Evolutionary conservation across 2,888 invertebrate genomes (phyloP).

Genomic region (Phragmatobia fuliginosa): DNA sequence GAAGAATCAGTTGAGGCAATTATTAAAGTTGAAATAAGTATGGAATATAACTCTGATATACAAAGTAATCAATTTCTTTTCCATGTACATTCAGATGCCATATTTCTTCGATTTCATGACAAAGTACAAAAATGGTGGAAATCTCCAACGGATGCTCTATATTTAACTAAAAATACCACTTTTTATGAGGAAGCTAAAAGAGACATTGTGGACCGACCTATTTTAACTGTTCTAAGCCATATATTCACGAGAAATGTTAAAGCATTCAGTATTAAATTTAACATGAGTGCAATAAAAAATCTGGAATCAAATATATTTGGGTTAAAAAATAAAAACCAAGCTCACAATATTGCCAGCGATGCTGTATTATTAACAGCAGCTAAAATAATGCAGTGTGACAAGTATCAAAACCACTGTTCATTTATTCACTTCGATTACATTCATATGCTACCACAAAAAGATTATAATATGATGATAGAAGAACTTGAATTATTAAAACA

Average conservation of each 20-base stretch:
- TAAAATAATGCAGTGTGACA: slow-evolving; percentile 54
- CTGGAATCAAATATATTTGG: slow-evolving; percentile 37
- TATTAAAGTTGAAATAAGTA: slow-evolving; percentile 54
- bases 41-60: slow-evolving; percentile 48
- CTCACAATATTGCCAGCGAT: slow-evolving; percentile 49
- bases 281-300: slow-evolving; percentile 29
- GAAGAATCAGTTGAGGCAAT: slow-evolving; percentile 55
- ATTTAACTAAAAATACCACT: slow-evolving; percentile 49
- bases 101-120: slow-evolving; percentile 60
- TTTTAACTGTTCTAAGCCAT: slow-evolving; percentile 56
- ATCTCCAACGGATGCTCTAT: slow-evolving; percentile 45
- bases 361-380: slow-evolving; percentile 51
- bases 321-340: slow-evolving; percentile 19
- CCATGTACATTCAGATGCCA: slow-evolving; percentile 59
- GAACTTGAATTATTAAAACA: slow-evolving; percentile 51
- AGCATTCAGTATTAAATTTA: slow-evolving; percentile 49
- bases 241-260: slow-evolving; percentile 55
- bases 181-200: slow-evolving; percentile 57
- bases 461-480: slow-evolving; percentile 51
- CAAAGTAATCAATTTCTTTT: slow-evolving; percentile 49
- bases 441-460: slow-evolving; percentile 50
- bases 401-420: slow-evolving; percentile 36
- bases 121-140: slow-evolving; percentile 66
- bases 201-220: slow-evolving; percentile 57
- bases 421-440: slow-evolving; percentile 60